Evolutionary conservation across 2,888 invertebrate genomes (phyloP), one percentile per base, ranked within the genome.

Genomic region (Dusona sp.): DNA sequence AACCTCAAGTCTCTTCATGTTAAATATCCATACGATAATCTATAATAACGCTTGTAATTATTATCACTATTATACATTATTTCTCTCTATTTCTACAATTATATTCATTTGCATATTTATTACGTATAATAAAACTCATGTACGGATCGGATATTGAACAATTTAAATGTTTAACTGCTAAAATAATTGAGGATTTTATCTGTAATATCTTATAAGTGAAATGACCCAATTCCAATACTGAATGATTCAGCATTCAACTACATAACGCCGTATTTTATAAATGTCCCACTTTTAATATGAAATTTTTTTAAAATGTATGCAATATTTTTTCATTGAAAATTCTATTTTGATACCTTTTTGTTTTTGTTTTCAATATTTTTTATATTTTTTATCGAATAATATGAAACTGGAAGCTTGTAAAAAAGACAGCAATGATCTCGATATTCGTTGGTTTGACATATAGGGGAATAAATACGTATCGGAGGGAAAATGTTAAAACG

Each of bases 1-100:
- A 36, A 57, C 72, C 33, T 57, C n/a, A 19, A 70, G 70, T 54
- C 73, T 79, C 42, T 29, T 68, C n/a, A 67, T 19, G 33, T 68
- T 36, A 19, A 70, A 48, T 48, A 70, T 29, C 45, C 45, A 70
- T 70, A 8, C 70, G 29, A 61, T 29, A 29, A 61, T 61, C 29
- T 16, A 25, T 29, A 61, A 29, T 61, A 29, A 29, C 61, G 16
- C 16, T 2, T 4, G 29, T 61, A 29, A 61, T 61, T 13, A 7
- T 61, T 3, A 16, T 61, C 29, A 16, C 16, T 16, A 29, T 61
- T 29, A 16, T 6, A 2, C 3, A 29, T 29, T 8, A 61, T 61
- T 16, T 61, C 61, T 29, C 54, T 57, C 25, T 25, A 6, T 61
- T 16, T 13, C 29, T 0, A 57, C 25, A 57, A 61, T 13, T 29